These are phyloP conservation scores for Schmidtea mediterranea DNA, from an alignment of 1,140 invertebrate species.

Conservation along the genomic window DNA sequence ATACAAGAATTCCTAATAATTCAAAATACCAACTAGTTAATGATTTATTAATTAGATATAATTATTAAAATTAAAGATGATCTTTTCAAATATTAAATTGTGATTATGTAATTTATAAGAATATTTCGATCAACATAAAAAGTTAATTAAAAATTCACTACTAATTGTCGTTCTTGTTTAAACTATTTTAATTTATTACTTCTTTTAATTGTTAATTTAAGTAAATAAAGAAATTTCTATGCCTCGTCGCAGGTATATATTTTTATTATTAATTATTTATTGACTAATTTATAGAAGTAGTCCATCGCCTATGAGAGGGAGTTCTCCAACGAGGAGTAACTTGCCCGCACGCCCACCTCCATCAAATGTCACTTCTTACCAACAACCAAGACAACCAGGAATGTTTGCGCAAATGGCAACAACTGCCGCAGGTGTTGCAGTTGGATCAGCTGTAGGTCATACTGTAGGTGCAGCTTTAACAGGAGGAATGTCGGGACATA, in stretches of 20 bases:
- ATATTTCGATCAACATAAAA: too few species aligned
- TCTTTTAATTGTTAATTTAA: constrained; percentile 1
- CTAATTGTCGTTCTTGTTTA: too few species aligned
- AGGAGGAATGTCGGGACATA: constrained; percentile 13
- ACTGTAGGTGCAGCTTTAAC: constrained; percentile 19
- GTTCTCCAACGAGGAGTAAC: too few species aligned
- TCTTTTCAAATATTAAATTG: too few species aligned
- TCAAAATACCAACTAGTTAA: too few species aligned
- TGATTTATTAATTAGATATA: too few species aligned
- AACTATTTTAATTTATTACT: constrained; percentile 1
- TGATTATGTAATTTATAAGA: too few species aligned
- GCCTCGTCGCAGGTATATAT: constrained; percentile 6
- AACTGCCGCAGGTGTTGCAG: constrained; percentile 28
- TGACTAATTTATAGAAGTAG: too few species aligned
- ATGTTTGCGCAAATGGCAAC: constrained; percentile 52
- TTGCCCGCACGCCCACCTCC: constrained; percentile 22
- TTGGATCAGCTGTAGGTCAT: constrained; percentile 28
- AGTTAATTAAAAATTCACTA: too few species aligned
- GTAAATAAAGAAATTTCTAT: background rate
- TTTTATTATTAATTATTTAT: constrained; percentile 1
- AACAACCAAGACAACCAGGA: constrained; percentile 33
- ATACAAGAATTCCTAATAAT: too few species aligned
- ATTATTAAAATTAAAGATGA: too few species aligned
- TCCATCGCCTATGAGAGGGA: too few species aligned
- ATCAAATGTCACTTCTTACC: constrained; percentile 21